phyloP scores from a whole-genome alignment of 2,113 vertebrate species.

The Oryzias woworae region DNA sequence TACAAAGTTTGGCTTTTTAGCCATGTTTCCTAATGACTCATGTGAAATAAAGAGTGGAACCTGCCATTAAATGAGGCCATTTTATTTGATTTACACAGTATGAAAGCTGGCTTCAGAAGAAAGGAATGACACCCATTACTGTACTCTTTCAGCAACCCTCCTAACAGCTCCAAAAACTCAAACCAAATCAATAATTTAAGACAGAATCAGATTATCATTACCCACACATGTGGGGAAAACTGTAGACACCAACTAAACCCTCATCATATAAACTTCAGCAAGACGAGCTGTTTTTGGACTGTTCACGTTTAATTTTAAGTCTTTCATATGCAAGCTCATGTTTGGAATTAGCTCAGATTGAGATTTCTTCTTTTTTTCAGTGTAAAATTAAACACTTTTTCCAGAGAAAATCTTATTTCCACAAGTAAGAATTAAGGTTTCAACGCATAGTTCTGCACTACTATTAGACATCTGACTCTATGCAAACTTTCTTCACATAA shows the following conservation, averaged over 20 bases:
- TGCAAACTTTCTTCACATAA: not conserved
- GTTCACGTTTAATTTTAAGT: constrained; percentile 17
- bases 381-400: constrained; percentile 24
- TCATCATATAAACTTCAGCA: constrained; percentile 11
- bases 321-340: not conserved
- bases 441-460: not conserved
- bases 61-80: constrained; percentile 8
- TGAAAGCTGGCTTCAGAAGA: constrained; percentile 8
- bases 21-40: not conserved
- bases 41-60: constrained; percentile 7
- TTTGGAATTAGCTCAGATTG: constrained; percentile 11
- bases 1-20: constrained; percentile 4
- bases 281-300: not conserved
- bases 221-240: constrained; percentile 33
- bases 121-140: constrained; percentile 11
- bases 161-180: constrained; percentile 21
- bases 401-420: constrained; percentile 1
- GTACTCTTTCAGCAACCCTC: constrained; percentile 12
- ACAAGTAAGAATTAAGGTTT: not conserved
- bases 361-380: constrained; percentile 11
- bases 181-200: constrained; percentile 20
- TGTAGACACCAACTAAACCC: constrained; percentile 12
- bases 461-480: not conserved
- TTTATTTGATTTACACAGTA: constrained; percentile 9
- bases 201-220: constrained; percentile 21